Evolutionary conservation across 2,888 invertebrate genomes (phyloP).

Genomic region (Drosophila barbarae): DNA sequence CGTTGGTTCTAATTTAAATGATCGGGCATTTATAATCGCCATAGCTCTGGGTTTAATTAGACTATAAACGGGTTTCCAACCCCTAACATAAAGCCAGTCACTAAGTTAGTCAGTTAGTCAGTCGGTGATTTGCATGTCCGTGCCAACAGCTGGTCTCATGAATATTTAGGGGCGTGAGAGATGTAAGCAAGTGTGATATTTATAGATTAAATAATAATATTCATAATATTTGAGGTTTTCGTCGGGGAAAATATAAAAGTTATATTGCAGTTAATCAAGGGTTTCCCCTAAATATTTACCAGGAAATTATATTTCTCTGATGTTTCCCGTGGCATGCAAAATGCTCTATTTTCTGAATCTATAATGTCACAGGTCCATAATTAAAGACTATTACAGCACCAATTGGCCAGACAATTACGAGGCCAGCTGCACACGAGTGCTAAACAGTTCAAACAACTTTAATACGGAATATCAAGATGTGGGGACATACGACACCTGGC

Average conservation of each 20-base stretch:
- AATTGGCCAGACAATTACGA: constrained; percentile 56
- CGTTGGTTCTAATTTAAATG: constrained; percentile 67
- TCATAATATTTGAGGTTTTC: background rate
- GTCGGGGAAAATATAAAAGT: background rate
- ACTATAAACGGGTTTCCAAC: constrained; percentile 59
- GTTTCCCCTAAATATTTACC: background rate
- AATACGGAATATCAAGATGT: constrained; percentile 14
- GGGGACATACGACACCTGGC: constrained; percentile 64
- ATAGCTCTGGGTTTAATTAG: constrained; percentile 55
- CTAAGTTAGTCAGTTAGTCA: constrained; percentile 2
- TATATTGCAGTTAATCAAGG: background rate
- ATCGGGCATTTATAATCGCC: constrained; percentile 56
- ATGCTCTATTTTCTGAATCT: constrained; percentile 42
- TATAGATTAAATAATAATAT: background rate
- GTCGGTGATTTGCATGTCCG: constrained; percentile 37
- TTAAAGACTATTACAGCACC: constrained; percentile 67
- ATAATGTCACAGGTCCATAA: constrained; percentile 63
- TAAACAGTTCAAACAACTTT: constrained; percentile 60
- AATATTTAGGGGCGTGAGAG: constrained; percentile 41
- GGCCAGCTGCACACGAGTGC: constrained; percentile 41
- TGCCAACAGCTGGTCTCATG: constrained; percentile 31
- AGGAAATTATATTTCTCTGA: constrained; percentile 8
- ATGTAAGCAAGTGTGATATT: constrained; percentile 23
- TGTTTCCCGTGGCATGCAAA: constrained; percentile 49
- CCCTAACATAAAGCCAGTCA: constrained; percentile 1